A percentile compares a stretch with the other conserved stretches of the same genome.
Evolutionary conservation across 2,113 vertebrate genomes (phyloP).

Genomic region (Lophotis ruficrista): DNA sequence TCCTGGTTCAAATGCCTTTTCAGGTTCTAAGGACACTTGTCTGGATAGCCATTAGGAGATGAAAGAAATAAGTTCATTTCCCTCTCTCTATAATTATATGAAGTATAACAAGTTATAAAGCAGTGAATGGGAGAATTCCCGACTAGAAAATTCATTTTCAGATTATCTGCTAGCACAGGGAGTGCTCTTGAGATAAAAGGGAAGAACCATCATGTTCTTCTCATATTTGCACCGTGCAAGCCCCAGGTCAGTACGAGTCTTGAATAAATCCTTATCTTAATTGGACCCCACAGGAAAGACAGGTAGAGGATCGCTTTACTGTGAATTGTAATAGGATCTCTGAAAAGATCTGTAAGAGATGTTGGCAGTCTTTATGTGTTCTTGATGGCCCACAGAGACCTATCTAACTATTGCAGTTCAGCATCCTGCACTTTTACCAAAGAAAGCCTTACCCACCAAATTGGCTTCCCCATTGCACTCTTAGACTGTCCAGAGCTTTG

Average conservation of each 20-base stretch:
- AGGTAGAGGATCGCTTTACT: conserved; percentile 50
- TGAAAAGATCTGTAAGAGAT: conserved; percentile 49
- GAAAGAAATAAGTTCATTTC: conserved; percentile 5
- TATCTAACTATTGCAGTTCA: conserved; percentile 20
- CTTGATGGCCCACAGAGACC: conserved; percentile 31
- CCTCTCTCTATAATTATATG: background rate
- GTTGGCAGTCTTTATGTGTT: conserved; percentile 53
- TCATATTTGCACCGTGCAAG: conserved; percentile 23
- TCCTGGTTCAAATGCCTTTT: background rate
- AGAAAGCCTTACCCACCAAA: conserved; percentile 14
- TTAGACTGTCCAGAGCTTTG: background rate
- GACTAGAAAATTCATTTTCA: conserved; percentile 5
- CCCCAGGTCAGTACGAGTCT: background rate
- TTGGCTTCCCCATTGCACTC: background rate
- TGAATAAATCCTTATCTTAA: conserved; percentile 60
- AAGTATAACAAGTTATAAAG: background rate
- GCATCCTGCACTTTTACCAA: background rate
- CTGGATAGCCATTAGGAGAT: conserved; percentile 9
- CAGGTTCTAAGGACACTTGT: background rate
- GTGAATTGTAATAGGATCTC: conserved; percentile 49
- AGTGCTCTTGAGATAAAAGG: conserved; percentile 48
- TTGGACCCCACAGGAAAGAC: conserved; percentile 61
- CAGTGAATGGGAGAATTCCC: conserved; percentile 3
- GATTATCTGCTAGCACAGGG: background rate
- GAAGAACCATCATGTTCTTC: conserved; percentile 23